Percentiles rank a stretch among this genome's conserved stretches.
Evolutionary conservation across 1,140 invertebrate genomes (phyloP).

Genomic region (Chironomus tepperi): DNA sequence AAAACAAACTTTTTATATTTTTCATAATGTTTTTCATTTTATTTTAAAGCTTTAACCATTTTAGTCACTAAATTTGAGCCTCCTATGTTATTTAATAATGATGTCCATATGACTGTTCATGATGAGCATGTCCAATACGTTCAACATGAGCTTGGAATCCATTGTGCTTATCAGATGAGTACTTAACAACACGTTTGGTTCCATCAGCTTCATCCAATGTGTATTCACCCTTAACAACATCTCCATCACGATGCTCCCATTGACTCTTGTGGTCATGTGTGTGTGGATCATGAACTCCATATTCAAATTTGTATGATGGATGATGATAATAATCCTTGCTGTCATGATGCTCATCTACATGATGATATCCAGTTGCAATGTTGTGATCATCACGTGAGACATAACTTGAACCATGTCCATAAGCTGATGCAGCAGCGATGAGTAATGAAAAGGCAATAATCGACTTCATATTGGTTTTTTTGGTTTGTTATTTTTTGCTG

Average conservation of each 20-base stretch:
- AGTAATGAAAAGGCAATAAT: not conserved
- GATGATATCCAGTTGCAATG: not conserved
- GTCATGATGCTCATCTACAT: not conserved
- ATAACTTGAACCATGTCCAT: not conserved
- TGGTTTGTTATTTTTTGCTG: not conserved
- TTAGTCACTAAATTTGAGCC: too few relatives aligned
- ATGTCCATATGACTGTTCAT: not conserved
- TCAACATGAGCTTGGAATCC: slow-evolving; percentile 52
- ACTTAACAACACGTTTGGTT: slow-evolving; percentile 49
- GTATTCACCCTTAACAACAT: slow-evolving; percentile 44
- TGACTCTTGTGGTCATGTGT: slow-evolving; percentile 45
- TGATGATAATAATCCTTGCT: not conserved
- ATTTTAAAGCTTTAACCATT: too few relatives aligned
- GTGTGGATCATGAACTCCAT: slow-evolving; percentile 42
- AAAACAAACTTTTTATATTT: too few relatives aligned
- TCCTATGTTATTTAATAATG: not conserved
- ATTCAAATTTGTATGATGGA: slow-evolving; percentile 41
- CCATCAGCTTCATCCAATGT: slow-evolving; percentile 42
- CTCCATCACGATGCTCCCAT: slow-evolving; percentile 46
- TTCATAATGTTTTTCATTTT: too few relatives aligned
- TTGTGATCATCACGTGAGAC: not conserved
- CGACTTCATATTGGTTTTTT: not conserved
- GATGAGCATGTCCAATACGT: slow-evolving; percentile 39
- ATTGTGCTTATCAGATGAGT: slow-evolving; percentile 50
- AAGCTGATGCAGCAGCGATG: not conserved